Evolutionary conservation across 2,888 invertebrate genomes (phyloP), one percentile per base, ranked within the genome.

Genomic region (Eupithecia vulgata): DNA sequence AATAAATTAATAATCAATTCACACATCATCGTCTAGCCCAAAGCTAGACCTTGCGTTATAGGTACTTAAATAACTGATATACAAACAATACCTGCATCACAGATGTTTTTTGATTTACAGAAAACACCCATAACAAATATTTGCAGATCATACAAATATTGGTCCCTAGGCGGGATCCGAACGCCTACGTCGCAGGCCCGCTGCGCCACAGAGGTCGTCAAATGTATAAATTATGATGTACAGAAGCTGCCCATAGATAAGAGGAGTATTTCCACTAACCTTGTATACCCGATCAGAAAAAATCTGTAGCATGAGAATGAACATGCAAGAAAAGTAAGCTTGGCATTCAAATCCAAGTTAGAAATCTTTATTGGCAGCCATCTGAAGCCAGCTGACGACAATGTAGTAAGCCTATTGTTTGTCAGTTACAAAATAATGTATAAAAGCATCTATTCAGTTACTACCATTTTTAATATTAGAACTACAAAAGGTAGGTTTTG

Each of bases 321-420:
- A n/a, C 21, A 3, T 52, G 52, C 52, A 52, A 52, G 8, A 52
- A 10, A 52, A 52, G 52, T 52, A 52, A 52, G n/a, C 21, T 52
- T 52, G 52, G 52, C 52, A 52, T 52, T 52, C 10, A 15, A 25
- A 59, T 13, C 59, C 59, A 59, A 59, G 30, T 59, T 59, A 1
- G 13, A 59, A 13, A 13, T 30, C 5, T 40, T n/a, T 69, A 35
- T 68, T 69, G 70, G 72, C 75, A 72, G 67, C 67, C 69, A 37
- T 65, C 72, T 70, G 67, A 67, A 72, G 57, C 72, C 72, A 75
- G 69, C 61, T 64, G n/a, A n/a, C 35, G 59, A 59, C 59, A 64
- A 15, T 62, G 62, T 68, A n/a, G 17, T 69, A 71, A 61, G 57
- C 30, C 59, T 59, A 59, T 59, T 62, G 64, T 21, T 64, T 21